Evolutionary conservation across 2,888 invertebrate species (phyloP).

Genomic region (Zhuqinia jingwanae): DNA sequence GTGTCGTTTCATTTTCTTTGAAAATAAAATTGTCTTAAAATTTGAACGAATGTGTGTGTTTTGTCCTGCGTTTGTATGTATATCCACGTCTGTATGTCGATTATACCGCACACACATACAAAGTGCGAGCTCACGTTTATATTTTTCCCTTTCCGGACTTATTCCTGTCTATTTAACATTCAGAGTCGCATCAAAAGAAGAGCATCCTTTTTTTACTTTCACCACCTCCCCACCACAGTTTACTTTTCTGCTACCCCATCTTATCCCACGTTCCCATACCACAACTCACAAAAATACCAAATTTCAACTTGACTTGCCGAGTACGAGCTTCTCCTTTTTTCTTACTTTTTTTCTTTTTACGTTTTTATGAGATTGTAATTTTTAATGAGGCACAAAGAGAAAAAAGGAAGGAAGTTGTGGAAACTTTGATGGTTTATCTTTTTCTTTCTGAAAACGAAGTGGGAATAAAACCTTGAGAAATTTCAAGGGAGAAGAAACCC

Average conservation of each 20-base stretch:
- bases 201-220: background rate
- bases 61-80: no score
- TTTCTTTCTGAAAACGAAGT: background rate
- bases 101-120: background rate
- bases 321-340: no score
- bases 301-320: background rate
- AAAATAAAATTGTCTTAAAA: background rate
- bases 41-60: no score
- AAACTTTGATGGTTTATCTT: slow-evolving; percentile 20
- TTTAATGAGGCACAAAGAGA: slow-evolving; percentile 59
- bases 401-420: slow-evolving; percentile 62
- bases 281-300: background rate
- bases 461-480: slow-evolving; percentile 1
- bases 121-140: background rate
- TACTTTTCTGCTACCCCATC: no score
- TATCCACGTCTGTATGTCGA: background rate
- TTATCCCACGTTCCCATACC: background rate
- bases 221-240: background rate
- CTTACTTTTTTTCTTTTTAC: slow-evolving; percentile 9
- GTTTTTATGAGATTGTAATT: slow-evolving; percentile 68
- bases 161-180: background rate
- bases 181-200: background rate
- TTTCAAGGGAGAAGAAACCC: background rate
- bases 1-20: background rate
- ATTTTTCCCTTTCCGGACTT: background rate